phyloP scores from a whole-genome alignment of 2,113 vertebrate genomes.

The Calidris pugnax region DNA sequence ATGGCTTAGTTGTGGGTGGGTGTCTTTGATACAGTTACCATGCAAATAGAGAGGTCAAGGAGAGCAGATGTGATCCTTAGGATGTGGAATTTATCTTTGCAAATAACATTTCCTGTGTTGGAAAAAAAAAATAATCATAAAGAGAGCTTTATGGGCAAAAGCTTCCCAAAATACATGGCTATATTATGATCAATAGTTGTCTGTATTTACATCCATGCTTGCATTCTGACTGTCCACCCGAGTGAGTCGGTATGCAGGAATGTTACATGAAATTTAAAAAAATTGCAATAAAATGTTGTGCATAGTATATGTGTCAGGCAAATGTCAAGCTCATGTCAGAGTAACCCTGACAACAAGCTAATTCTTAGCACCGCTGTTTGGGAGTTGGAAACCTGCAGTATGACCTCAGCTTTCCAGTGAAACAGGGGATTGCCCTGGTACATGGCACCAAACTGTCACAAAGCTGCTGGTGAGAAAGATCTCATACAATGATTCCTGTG shows the following conservation, averaged over 20 bases:
- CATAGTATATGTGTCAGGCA: background rate
- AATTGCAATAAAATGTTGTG: background rate
- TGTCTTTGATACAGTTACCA: background rate
- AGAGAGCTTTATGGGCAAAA: background rate
- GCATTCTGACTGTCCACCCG: background rate
- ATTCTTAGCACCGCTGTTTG: background rate
- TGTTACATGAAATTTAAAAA: background rate
- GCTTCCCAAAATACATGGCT: background rate
- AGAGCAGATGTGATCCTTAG: background rate
- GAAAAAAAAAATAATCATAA: background rate
- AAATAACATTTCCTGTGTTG: background rate
- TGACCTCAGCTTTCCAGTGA: background rate
- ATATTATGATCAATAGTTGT: background rate
- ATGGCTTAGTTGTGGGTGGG: background rate
- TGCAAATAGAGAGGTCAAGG: background rate
- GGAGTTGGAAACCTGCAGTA: background rate
- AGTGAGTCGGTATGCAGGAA: background rate
- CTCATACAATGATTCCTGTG: background rate
- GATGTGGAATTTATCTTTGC: background rate
- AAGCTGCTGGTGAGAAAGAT: background rate
- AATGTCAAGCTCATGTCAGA: background rate
- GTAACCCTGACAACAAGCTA: background rate
- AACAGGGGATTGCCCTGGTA: background rate
- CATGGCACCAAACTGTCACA: background rate
- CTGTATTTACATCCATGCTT: fast-evolving